Base-by-base conservation (phyloP, 2,113 vertebrate genomes). In the Sphyrna mokarran region DNA sequence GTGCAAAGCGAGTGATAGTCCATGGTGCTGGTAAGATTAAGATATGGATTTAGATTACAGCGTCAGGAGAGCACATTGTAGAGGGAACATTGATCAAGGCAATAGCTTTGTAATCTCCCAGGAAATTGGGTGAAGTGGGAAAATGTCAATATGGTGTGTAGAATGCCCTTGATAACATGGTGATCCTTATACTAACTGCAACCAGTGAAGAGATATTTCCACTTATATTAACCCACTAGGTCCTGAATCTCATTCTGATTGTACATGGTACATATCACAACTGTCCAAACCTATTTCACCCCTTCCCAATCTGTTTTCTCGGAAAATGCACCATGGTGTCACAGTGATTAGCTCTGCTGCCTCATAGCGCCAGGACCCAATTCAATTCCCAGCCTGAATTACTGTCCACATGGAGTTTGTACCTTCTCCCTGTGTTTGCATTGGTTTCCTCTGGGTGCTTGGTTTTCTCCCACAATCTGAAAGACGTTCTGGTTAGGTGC, bases 41-140 rank as follows among this genome's bases (percentile, higher is more conserved):
- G 69, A 95, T 95, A 72, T 54, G 94, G 94, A 95, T 95, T 95
- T 72, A 95, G 94, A 95, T 95, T 72, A 54, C 69, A 76, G 93
- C 69, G 26, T 95, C 94, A 48, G 69, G 68, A 54, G 48, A 70
- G 13, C 94, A 95, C 94, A 72, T 33, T 95, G 66, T 72, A 72
- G 69, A 76, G 40, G 93, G 40, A 26, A 29, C 68, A 95, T 95
- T 95, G 94, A 95, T 95, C 94, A 95, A 95, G 94, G 94, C 69
- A 43, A 95, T 48, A 95, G 68, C 94, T 72, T 33, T 37, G 23
- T 76, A 95, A 95, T 72, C 68, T 95, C 69, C 11, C 26, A 72
- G 69, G 69, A 72, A 72, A 95, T 94, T 94, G 93, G 87, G 68
- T 68, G 66, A 94, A 94, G 68, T 95, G 40, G 22, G 40, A 95